Percentiles rank a stretch among this genome's conserved stretches.
These are phyloP conservation scores for Enhydra lutris DNA, from an alignment of 2,113 vertebrate genomes.

Conservation along the genomic window DNA sequence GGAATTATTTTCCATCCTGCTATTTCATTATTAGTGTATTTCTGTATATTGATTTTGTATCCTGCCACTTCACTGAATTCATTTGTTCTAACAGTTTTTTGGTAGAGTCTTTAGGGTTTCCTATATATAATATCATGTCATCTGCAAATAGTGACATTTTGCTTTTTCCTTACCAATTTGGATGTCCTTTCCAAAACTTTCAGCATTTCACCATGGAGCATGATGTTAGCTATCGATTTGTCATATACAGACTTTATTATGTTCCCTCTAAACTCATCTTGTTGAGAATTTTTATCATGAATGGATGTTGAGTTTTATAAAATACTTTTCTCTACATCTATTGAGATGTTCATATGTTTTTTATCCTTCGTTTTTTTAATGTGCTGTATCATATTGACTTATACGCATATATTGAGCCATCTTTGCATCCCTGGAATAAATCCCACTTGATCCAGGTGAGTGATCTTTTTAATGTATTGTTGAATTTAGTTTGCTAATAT, in stretches of 20 bases:
- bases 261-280: background rate
- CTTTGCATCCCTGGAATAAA: background rate
- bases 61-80: background rate
- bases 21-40: background rate
- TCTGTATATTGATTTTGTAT: background rate
- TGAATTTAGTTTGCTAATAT: background rate
- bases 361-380: background rate
- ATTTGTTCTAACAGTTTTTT: background rate
- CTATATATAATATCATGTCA: background rate
- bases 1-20: background rate
- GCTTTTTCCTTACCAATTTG: background rate
- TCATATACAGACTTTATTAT: background rate
- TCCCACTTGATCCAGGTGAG: background rate
- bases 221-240: background rate
- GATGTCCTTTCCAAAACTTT: background rate
- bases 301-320: background rate
- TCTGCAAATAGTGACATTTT: background rate
- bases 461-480: background rate
- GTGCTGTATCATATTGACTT: background rate
- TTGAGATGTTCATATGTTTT: background rate
- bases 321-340: background rate
- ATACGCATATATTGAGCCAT: background rate
- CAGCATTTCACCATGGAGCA: background rate
- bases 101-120: background rate
- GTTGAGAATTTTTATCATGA: background rate